Evolutionary conservation across 2,797 vertebrate genomes (phyloP).

Genomic region (Amphiprion clarkii): DNA sequence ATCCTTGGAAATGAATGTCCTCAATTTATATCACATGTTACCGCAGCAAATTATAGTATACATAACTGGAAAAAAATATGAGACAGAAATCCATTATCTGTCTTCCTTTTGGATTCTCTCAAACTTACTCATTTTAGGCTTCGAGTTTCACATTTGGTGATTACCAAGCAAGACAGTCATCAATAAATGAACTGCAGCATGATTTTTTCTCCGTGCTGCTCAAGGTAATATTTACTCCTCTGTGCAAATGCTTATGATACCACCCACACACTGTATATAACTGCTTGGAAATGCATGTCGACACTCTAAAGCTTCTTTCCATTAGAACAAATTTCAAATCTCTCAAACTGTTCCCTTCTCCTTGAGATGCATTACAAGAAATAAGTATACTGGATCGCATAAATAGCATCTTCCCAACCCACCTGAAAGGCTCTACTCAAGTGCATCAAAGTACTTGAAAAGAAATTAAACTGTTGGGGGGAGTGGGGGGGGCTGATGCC

Average conservation of each 20-base stretch:
- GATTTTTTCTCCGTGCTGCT: neutral
- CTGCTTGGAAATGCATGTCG: conserved; percentile 14
- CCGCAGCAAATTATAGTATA: no score
- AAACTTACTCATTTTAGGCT: neutral
- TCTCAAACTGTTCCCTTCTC: conserved; percentile 26
- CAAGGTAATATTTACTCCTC: neutral
- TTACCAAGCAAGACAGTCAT: conserved; percentile 8
- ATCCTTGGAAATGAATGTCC: neutral
- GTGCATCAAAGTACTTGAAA: conserved; percentile 72
- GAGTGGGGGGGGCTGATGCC: conserved; percentile 10
- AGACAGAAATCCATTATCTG: neutral
- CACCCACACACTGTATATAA: neutral
- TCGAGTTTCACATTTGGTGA: neutral
- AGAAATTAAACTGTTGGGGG: conserved; percentile 70
- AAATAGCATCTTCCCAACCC: conserved; percentile 52
- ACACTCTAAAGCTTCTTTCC: conserved; percentile 16
- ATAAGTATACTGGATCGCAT: conserved; percentile 45
- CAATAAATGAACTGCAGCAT: neutral
- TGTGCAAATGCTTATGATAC: neutral
- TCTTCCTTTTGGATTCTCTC: neutral
- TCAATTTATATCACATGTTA: neutral
- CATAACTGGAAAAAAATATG: neutral
- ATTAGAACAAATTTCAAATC: conserved; percentile 38
- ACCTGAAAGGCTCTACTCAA: conserved; percentile 67
- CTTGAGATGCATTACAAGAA: conserved; percentile 40